Base-by-base conservation (phyloP, 1,140 invertebrate species). In the Lasioglossum baleicum region DNA sequence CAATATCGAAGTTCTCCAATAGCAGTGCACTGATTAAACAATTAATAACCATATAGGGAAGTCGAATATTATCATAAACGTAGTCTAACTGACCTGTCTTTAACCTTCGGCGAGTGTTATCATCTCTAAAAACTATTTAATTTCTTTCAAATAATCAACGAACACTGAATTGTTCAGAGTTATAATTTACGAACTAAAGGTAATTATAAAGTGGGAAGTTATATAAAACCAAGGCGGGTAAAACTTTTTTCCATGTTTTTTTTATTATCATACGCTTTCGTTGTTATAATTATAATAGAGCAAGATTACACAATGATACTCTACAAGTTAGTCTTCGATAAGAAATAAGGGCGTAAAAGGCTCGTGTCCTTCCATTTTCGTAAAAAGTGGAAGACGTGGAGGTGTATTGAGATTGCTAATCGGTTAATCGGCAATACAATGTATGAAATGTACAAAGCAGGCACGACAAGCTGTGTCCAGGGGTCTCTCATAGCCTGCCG, bases 301-400 rank as follows among this genome's bases (percentile, higher is more conserved):
- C 88, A 87, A 87, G 90, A 91, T 92, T 89, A 91, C 89, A 90
- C 87, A 90, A 81, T 84, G 64, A 82, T 89, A 87, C 79, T 88
- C 88, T 88, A 90, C 86, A 91, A 88, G 90, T 92, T 92, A 92
- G 90, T 91, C 90, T 88, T 88, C 56, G 83, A 90, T 84, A 88
- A 86, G 80, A 84, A 84, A 75, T 81, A 82, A 83, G 60, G 78
- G 42, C 79, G 65, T 63, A 64, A 64, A 75, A 81, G 65, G 78
- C 56, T 75, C 78, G 71, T 61, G 71, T 68, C 42, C n/a, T 80
- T 67, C 72, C 64, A 56, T 68, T 74, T 63, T 15, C 56, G 31
- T 42, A 42, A 80, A 68, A 80, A 74, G 15, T 60, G 72, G 70
- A 79, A 61, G 67, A 87, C 74, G 20, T 48, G 13, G 68, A 65